Base-by-base conservation (phyloP, 2,113 vertebrate species). In the Montifringilla adamsi region DNA sequence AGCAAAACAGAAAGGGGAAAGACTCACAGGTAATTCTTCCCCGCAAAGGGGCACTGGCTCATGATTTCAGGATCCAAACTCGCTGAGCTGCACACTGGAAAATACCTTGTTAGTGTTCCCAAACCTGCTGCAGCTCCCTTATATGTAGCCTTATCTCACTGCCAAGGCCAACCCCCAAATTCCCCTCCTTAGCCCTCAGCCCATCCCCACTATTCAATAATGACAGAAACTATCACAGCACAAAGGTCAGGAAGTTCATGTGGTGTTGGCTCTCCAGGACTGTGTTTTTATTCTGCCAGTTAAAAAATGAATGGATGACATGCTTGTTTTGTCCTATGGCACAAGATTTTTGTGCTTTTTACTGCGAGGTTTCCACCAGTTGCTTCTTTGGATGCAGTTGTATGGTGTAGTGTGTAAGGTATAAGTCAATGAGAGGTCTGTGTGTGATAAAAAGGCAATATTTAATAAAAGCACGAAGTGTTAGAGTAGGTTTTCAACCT, bases 21-120 rank as follows among this genome's bases (percentile, higher is more conserved):
- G 89, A 99, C 99, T 92, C 97, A 99, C 99, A 97, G 96, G 76
- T 98, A 97, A 83, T 92, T 98, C 94, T 97, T 98, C 93, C 98
- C 98, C 86, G 97, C 97, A 31, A 98, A 99, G 6, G 99, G 99
- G 90, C 99, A 99, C 89, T 98, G 98, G 46, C 98, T 99, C 99
- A 99, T 99, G 96, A 84, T 84, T 94, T 60, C 84, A 90, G 67
- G 73, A 63, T 93, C 90, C 37, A 77, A 59, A 79, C 15, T 67
- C 0, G 1, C 73, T 41, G 68, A 89, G 50, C 85, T 76, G 53
- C 3, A 1, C 41, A n/a, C n/a, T 3, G 6, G 11, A 68, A 67
- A 63, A 33, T 2, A 46, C 15, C 73, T 68, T 4, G 43, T 6
- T 49, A 67, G 41, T 28, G 43, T 58, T 82, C 49, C 39, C 69